A percentile compares a stretch with the other conserved stretches of the same genome.
These are phyloP conservation scores for Parauchenoglanis ngamensis DNA, from an alignment of 2,797 vertebrate genomes.

Conservation along the genomic window DNA sequence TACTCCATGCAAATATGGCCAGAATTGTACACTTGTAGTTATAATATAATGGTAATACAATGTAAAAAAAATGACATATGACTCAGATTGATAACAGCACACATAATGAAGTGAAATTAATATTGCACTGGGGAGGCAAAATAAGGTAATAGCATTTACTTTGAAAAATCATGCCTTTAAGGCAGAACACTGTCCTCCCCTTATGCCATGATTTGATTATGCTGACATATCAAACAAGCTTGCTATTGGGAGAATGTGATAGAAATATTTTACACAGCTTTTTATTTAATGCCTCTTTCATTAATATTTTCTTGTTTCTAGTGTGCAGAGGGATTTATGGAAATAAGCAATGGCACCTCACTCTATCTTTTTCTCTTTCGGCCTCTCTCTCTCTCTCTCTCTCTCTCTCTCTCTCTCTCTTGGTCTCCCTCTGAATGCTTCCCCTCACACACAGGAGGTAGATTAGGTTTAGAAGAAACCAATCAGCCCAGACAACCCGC, in stretches of 20 bases:
- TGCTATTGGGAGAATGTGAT: constrained; percentile 54
- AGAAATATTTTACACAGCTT: constrained; percentile 56
- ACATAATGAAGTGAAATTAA: constrained; percentile 30
- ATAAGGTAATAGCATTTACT: constrained; percentile 54
- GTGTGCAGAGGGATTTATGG: constrained; percentile 30
- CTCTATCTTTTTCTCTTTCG: constrained; percentile 29
- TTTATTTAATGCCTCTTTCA: constrained; percentile 56
- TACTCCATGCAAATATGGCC: background rate
- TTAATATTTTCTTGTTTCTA: constrained; percentile 49
- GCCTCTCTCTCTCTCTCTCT: background rate
- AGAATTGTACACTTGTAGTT: background rate
- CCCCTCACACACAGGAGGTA: constrained; percentile 41
- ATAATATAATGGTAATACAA: constrained; percentile 17
- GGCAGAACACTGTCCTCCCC: constrained; percentile 43
- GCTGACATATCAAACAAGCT: constrained; percentile 51
- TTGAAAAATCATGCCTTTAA: constrained; percentile 56
- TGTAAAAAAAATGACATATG: background rate
- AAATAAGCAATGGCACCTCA: constrained; percentile 44
- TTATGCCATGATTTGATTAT: constrained; percentile 53
- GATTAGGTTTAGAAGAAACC: constrained; percentile 49
- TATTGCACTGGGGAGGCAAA: constrained; percentile 19
- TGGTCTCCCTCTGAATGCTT: constrained; percentile 3
- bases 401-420: background rate
- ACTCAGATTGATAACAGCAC: constrained; percentile 34
- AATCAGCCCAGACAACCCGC: constrained; percentile 37